Percentiles rank a stretch among this genome's conserved stretches.
Evolutionary conservation across 2,797 vertebrate genomes (phyloP).

Genomic region (Molothrus aeneus): DNA sequence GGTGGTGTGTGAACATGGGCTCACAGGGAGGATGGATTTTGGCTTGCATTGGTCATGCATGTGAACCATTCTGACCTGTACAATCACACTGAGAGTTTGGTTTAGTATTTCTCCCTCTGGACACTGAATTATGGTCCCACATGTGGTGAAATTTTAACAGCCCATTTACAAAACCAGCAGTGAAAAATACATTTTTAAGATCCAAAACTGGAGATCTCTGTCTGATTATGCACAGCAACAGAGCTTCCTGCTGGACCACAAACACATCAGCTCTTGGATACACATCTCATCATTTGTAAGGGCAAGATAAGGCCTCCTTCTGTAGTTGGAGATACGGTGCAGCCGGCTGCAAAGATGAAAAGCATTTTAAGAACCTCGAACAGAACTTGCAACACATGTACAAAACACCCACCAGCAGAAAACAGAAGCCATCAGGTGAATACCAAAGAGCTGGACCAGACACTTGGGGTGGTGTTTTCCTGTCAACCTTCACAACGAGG

Average conservation of each 20-base stretch:
- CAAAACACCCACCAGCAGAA: background rate
- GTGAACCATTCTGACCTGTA: background rate
- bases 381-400: background rate
- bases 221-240: background rate
- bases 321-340: background rate
- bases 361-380: background rate
- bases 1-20: background rate
- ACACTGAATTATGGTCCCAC: background rate
- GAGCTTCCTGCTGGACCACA: background rate
- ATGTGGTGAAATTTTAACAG: background rate
- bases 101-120: background rate
- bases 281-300: background rate
- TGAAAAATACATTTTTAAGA: background rate
- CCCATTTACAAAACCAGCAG: background rate
- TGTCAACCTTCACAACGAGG: background rate
- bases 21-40: accelerated
- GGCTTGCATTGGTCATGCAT: background rate
- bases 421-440: background rate
- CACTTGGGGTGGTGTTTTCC: background rate
- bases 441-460: background rate
- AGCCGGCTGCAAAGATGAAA: constrained; percentile 24
- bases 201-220: background rate
- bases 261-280: background rate
- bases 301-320: constrained; percentile 21
- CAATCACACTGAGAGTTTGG: background rate